These are phyloP conservation scores for Sebastes paucispinis DNA, from an alignment of 2,797 vertebrate species.

Conservation along the genomic window DNA sequence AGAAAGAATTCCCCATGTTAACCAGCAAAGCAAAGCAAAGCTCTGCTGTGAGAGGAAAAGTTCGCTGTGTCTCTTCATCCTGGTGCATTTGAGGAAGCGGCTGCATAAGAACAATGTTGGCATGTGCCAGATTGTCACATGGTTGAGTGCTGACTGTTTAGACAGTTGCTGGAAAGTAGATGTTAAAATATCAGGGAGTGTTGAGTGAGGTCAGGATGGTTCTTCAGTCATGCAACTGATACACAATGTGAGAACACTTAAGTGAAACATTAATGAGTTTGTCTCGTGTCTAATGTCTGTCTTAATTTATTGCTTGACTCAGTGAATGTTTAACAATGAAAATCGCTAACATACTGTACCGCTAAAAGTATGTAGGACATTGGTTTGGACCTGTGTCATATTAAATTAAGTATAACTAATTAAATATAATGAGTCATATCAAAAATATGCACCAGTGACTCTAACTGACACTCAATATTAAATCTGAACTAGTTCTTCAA, in stretches of 20 bases:
- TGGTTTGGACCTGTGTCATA: neutral
- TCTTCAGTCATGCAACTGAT: neutral
- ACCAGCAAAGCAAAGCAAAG: conserved; percentile 4
- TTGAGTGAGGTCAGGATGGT: neutral
- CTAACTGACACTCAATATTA: neutral
- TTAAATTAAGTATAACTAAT: neutral
- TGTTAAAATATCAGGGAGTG: conserved; percentile 1
- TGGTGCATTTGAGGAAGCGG: conserved; percentile 29
- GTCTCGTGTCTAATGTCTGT: neutral
- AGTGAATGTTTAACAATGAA: neutral
- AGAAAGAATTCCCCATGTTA: conserved; percentile 13
- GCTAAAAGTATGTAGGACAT: neutral
- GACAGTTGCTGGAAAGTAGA: conserved; percentile 2
- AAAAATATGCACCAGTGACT: neutral
- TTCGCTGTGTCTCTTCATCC: conserved; percentile 2
- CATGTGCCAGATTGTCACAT: conserved; percentile 24
- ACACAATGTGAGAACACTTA: neutral
- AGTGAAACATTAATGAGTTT: neutral
- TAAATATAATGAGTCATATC: neutral
- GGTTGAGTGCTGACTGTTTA: conserved; percentile 8
- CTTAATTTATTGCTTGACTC: neutral
- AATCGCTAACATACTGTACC: neutral
- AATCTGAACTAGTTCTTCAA: neutral
- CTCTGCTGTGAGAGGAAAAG: conserved; percentile 22
- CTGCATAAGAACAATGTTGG: conserved; percentile 24